Evolutionary conservation across 2,797 vertebrate species (phyloP), one percentile per base, ranked within the genome.

Genomic region (Hyperoplus lanceolatus): DNA sequence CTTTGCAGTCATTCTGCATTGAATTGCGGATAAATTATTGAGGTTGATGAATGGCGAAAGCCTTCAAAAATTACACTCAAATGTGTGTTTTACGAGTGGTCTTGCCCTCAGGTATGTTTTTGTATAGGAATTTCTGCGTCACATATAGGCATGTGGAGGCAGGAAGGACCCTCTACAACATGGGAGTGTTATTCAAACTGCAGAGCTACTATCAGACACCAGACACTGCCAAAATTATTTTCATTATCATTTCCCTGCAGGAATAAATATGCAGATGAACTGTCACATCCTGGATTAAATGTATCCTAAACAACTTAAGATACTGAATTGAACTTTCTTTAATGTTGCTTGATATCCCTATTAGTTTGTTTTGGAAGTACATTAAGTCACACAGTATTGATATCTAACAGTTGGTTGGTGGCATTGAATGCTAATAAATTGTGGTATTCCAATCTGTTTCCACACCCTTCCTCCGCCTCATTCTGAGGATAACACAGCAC

Each of bases 131-230:
- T 94, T 90, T 87, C 11, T 78, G 77, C n/a, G 75, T 91, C 85
- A 29, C 29, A 86, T 15, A 49, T 87, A 90, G 89, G 58, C 93
- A 46, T 91, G 93, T 94, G 90, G 86, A 87, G 90, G 87, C 93
- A 94, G 63, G 91, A 89, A 84, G 55, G 18, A 79, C 36, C 61
- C 56, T 86, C 67, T 64, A 56, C 41, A 83, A 57, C 74, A 39
- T 72, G 74, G 73, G 78, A 83, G 72, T 79, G 74, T 63, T 82
- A 21, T 39, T 29, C 75, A 49, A 60, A 78, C 9, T 29, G 5
- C 7, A 1, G 10, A n/a, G 7, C 50, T 38, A 42, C 39, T 50
- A 36, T 64, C 45, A 59, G 6, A 48, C 15, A 45, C 43, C 61
- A 64, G 6, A 42, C 45, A 56, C 12, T 8, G 43, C 43, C 14